Percentiles rank a stretch among this genome's conserved stretches.
These are phyloP conservation scores for Xestia ashworthii DNA, from an alignment of 2,888 invertebrate genomes.

Conservation along the genomic window DNA sequence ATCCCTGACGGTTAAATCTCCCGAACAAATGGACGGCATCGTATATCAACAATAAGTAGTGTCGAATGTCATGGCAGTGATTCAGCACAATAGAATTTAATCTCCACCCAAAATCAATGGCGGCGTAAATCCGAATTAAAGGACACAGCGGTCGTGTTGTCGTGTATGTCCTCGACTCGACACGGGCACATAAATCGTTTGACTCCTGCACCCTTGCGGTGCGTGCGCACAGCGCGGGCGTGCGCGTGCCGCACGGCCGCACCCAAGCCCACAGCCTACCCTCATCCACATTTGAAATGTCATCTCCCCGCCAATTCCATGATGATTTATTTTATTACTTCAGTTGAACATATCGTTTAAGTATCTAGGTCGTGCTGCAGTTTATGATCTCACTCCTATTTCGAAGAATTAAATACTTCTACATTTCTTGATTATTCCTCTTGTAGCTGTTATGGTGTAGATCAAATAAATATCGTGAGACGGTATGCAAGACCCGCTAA, in stretches of 20 bases:
- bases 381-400: conserved; percentile 57
- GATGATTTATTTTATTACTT: conserved; percentile 70
- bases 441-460: conserved; percentile 15
- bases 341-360: conserved; percentile 52
- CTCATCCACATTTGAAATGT: conserved; percentile 72
- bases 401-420: conserved; percentile 45
- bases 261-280: conserved; percentile 61
- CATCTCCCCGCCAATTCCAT: conserved; percentile 67
- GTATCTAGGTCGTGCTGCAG: conserved; percentile 49
- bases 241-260: conserved; percentile 54
- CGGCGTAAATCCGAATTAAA: conserved; percentile 85
- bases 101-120: conserved; percentile 78
- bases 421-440: conserved; percentile 35
- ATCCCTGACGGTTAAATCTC: conserved; percentile 66
- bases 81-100: conserved; percentile 83
- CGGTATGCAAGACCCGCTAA: conserved; percentile 31
- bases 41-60: conserved; percentile 79
- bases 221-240: conserved; percentile 55
- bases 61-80: conserved; percentile 78
- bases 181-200: conserved; percentile 83
- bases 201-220: conserved; percentile 76
- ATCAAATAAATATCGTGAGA: conserved; percentile 19
- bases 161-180: conserved; percentile 63
- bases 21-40: conserved; percentile 73
- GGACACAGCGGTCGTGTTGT: conserved; percentile 70